phyloP scores from a whole-genome alignment of 1,140 invertebrate species.

The Liolophura sinensis region DNA sequence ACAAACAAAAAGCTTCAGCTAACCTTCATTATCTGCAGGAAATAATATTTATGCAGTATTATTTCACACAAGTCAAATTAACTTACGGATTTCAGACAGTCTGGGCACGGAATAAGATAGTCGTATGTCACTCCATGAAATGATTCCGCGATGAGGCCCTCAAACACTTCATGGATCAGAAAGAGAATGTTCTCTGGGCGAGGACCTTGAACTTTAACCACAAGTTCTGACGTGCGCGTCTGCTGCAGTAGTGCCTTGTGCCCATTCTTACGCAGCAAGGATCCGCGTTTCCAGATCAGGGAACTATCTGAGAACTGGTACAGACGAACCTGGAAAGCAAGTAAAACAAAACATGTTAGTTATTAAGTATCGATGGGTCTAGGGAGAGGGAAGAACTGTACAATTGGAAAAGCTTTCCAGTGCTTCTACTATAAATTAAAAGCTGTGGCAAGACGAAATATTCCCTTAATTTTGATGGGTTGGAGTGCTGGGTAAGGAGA shows the following conservation, averaged over 20 bases:
- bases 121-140: slow-evolving; percentile 56
- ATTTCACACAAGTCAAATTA: too few relatives aligned
- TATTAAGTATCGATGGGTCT: neutral
- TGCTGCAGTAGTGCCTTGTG: slow-evolving; percentile 45
- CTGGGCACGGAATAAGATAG: slow-evolving; percentile 50
- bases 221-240: slow-evolving; percentile 38
- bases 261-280: slow-evolving; percentile 46
- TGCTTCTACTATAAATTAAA: too few relatives aligned
- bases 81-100: slow-evolving; percentile 45
- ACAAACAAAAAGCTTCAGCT: too few relatives aligned
- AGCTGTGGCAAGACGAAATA: too few relatives aligned
- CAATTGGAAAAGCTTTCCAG: neutral
- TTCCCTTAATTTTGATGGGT: too few relatives aligned
- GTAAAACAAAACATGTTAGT: neutral
- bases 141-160: slow-evolving; percentile 50
- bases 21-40: too few relatives aligned
- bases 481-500: too few relatives aligned
- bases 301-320: slow-evolving; percentile 50
- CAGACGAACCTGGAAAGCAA: slow-evolving; percentile 41
- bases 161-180: slow-evolving; percentile 56
- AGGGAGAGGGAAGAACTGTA: neutral
- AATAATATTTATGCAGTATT: too few relatives aligned
- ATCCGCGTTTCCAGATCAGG: slow-evolving; percentile 52
- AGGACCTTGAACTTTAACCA: slow-evolving; percentile 49
- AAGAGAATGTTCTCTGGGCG: slow-evolving; percentile 55